Base-by-base conservation (phyloP, 2,888 invertebrate species). In the Calameuta pallipes region DNA sequence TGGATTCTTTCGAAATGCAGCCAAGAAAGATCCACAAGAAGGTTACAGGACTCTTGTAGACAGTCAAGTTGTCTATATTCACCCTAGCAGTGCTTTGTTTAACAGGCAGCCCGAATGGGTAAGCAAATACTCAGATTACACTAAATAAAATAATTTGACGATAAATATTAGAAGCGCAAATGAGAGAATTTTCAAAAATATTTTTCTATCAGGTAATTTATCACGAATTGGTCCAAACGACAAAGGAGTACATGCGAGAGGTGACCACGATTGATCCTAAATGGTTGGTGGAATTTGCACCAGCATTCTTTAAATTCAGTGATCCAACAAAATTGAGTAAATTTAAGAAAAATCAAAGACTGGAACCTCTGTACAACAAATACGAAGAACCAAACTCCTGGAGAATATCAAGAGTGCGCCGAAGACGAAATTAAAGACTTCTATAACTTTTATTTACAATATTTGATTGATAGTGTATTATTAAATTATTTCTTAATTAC, bases 371-470 rank as follows among this genome's bases (percentile, higher is more conserved):
- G 4, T 98, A 98, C 92, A 99, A 99, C 92, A 99, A 99, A 93
- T 99, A 99, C 89, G 99, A 99, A 92, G 99, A 99, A 91, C 98
- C 99, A 0, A 99, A 99, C 91, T 97, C 99, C 0, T 99, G 99
- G 99, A 95, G 99, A 92, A 99, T 99, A 93, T 99, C 99, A 0
- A 93, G 98, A 84, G 97, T 97, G 36, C 94, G 98, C 75, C 93
- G 97, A 87, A 94, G 98, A 88, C 94, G 98, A 86, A 98, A 98
- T 94, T 98, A 95, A 88, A 71, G 56, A 56, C 23, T 56, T 56
- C 23, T 56, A 56, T 23, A 0, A 56, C 9, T 56, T 56, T 23
- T 56, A 23, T 56, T 56, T 56, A 56, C 56, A 9, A 41, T 41
- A 33, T 56, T 23, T 56, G 9, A 23, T 56, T 56, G 2, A 56